Base-by-base conservation (phyloP, 1,140 invertebrate genomes). In the Camponotus vicinus region DNA sequence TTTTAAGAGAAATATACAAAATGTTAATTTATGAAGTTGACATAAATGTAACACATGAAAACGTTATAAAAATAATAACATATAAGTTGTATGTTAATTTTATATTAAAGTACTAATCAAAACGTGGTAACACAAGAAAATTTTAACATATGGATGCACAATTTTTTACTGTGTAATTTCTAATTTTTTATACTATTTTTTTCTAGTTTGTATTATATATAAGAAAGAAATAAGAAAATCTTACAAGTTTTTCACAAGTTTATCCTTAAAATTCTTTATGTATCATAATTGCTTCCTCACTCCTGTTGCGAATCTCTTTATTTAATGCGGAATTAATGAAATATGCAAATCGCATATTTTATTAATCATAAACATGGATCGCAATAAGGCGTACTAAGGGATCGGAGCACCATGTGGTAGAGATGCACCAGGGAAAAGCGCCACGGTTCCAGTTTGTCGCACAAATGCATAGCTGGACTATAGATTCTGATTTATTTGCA, bases 401-500 rank as follows among this genome's bases (percentile, higher is more conserved):
- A 49, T 45, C 32, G 21, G 8, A 69, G 37, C n/a, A 57, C n/a
- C n/a, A 37, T n/a, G 3, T 7, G 32, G 34, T 34, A 32, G 27
- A 18, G 34, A 13, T n/a, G 49, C n/a, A 42, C 13, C 1, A 11
- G 45, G 0, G 8, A 40, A 66, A 37, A 52, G 52, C 42, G 3
- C 42, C 15, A 15, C 21, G n/a, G 4, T 55, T 27, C 7, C 9
- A 37, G 64, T 70, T 80, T 70, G 37, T 57, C 9, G 52, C 37
- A 80, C 40, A 70, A 40, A 70, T 37, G 59, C 37, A 40, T 15
- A 57, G 49, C 49, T 42, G n/a, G 42, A 49, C 42, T 66, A 63
- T 67, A 79, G 49, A 80, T 83, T 75, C 27, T 61, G 69, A 49
- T 83, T 75, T 70, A 83, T 61, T 49, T 63, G 32, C 40, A 75